A percentile compares a stretch with the other conserved stretches of the same genome.
These are phyloP conservation scores for Odontothrips loti DNA, from an alignment of 2,888 invertebrate species.

Conservation along the genomic window DNA sequence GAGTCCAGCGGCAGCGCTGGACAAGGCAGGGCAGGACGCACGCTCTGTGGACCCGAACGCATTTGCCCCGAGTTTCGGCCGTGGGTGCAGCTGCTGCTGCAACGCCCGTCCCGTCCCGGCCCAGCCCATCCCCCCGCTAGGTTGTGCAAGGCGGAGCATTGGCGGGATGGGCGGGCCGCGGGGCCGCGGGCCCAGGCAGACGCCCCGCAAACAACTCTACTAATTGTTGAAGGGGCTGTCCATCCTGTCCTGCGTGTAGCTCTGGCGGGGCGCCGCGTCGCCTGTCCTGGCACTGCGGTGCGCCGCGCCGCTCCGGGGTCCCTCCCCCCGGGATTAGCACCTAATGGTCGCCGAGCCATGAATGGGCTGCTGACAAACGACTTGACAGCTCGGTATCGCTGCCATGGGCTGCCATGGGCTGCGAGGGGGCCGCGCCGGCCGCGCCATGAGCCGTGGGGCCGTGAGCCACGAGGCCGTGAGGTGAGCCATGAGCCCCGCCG, in stretches of 20 bases:
- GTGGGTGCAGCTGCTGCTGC: too few species aligned
- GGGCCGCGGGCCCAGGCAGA: not conserved
- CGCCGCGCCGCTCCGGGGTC: not conserved
- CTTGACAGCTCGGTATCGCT: not conserved
- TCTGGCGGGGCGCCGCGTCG: not conserved
- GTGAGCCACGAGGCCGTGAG: not conserved
- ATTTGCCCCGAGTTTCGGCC: too few species aligned
- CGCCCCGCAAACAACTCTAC: slow-evolving; percentile 2
- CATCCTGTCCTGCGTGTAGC: not conserved
- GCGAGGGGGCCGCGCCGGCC: not conserved
- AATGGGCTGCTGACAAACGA: not conserved
- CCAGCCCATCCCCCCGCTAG: not conserved
- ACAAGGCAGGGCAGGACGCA: too few species aligned
- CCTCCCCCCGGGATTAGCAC: not conserved
- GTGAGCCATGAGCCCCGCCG: too few species aligned
- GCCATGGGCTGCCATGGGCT: not conserved
- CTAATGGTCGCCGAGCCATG: not conserved
- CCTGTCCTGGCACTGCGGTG: not conserved
- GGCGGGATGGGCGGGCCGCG: not conserved
- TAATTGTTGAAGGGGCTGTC: not conserved
- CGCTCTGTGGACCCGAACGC: too few species aligned
- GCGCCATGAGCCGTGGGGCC: not conserved
- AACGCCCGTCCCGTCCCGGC: not conserved
- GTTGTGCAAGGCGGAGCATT: not conserved
- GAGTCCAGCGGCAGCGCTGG: too few species aligned